Conservation (phyloP, 2,797 vertebrate species). For the Etheostoma perlongum region DNA sequence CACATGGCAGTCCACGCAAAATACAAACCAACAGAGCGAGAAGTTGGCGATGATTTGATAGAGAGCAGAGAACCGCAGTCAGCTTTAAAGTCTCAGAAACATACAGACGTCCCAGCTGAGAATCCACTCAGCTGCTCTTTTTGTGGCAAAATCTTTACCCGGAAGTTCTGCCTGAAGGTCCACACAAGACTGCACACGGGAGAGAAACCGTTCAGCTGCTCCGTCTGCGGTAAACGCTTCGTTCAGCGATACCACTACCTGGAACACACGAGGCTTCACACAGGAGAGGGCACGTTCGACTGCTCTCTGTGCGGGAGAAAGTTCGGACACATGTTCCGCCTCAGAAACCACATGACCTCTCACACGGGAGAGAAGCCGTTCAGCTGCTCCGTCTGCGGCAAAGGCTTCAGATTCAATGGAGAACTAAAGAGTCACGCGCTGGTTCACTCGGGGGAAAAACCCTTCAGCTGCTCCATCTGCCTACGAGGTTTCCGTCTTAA, state of each 20-base stretch:
- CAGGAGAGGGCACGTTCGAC: conserved; percentile 19
- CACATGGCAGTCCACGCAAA: no score
- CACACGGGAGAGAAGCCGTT: conserved; percentile 16
- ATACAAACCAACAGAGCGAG: no score
- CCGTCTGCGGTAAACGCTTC: neutral
- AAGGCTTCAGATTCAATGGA: neutral
- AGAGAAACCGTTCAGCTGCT: conserved; percentile 5
- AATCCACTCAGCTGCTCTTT: no score
- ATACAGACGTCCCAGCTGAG: no score
- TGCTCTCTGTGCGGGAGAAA: neutral
- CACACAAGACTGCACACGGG: conserved; percentile 22
- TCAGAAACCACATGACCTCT: conserved; percentile 9
- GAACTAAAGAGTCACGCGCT: no score
- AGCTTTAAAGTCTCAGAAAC: no score
- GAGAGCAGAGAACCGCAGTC: no score
- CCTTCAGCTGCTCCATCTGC: no score
- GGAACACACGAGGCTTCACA: conserved; percentile 38
- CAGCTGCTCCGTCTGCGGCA: neutral
- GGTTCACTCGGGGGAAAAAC: no score
- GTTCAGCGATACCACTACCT: neutral
- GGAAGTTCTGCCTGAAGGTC: conserved; percentile 17
- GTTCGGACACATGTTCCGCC: neutral
- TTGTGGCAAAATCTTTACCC: no score
- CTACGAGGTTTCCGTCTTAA: no score
- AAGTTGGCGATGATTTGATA: no score